Evolutionary conservation across 2,888 invertebrate species (phyloP).

Genomic region (Agrochola lota): DNA sequence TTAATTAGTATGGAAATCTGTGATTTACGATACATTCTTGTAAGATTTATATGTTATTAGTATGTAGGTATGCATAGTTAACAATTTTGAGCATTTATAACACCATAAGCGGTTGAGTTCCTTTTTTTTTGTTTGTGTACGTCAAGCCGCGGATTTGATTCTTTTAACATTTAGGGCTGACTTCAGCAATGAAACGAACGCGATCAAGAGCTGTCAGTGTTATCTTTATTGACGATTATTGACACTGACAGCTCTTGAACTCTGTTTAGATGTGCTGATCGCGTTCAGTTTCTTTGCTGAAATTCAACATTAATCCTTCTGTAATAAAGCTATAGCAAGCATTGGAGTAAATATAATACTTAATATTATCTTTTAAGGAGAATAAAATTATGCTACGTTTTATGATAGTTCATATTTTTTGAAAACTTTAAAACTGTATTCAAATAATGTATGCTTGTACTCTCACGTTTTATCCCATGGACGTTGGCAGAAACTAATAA

Average conservation of each 20-base stretch:
- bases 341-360: neutral
- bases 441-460: neutral
- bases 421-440: conserved; percentile 23
- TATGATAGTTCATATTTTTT: conserved; percentile 33
- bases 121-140: conserved; percentile 45
- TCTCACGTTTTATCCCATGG: neutral
- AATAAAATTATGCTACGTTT: neutral
- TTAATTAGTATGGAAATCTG: conserved; percentile 68
- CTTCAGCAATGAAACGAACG: no score
- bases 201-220: no score
- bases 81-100: conserved; percentile 62
- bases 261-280: no score
- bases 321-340: no score
- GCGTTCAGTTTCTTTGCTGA: no score
- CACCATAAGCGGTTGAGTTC: conserved; percentile 46
- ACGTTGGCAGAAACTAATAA: neutral
- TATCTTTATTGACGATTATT: no score
- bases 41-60: conserved; percentile 62
- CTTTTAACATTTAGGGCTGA: neutral
- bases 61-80: conserved; percentile 42
- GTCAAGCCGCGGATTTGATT: conserved; percentile 22
- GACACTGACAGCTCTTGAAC: no score
- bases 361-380: neutral
- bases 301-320: neutral
- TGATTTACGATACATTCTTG: conserved; percentile 72